These are phyloP conservation scores for Pomacea maculata DNA, from an alignment of 1,140 invertebrate species.

Conservation along the genomic window DNA sequence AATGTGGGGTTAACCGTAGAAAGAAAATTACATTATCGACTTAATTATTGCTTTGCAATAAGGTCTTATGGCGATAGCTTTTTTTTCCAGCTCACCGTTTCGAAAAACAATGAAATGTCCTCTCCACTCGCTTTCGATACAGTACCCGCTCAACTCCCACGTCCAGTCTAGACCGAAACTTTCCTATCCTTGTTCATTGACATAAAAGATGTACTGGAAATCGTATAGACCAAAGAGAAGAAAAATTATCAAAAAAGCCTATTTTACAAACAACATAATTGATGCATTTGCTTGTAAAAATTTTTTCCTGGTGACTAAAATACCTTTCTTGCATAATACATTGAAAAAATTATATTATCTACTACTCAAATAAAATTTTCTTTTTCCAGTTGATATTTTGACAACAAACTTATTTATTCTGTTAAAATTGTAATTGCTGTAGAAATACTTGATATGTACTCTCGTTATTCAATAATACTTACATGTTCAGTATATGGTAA, in stretches of 20 bases:
- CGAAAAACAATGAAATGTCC: background rate
- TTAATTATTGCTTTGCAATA: background rate
- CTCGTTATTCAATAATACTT: no score
- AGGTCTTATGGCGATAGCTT: background rate
- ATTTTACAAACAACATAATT: background rate
- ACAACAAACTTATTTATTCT: no score
- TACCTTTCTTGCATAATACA: background rate
- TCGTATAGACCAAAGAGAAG: background rate
- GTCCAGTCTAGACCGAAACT: slow-evolving; percentile 22
- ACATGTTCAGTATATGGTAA: no score
- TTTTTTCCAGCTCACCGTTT: background rate
- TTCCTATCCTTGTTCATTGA: slow-evolving; percentile 14
- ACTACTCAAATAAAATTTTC: background rate
- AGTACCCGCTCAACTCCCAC: slow-evolving; percentile 22
- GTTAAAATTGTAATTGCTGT: no score
- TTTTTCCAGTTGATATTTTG: no score
- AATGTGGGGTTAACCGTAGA: background rate
- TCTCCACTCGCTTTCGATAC: background rate
- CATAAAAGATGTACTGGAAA: background rate
- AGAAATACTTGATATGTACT: no score
- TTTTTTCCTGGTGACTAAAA: background rate
- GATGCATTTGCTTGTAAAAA: background rate
- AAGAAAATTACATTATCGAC: background rate
- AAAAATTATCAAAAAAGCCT: background rate
- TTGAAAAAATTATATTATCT: background rate